phyloP scores from a whole-genome alignment of 1,140 invertebrate species.

The Metopolophium dirhodum region DNA sequence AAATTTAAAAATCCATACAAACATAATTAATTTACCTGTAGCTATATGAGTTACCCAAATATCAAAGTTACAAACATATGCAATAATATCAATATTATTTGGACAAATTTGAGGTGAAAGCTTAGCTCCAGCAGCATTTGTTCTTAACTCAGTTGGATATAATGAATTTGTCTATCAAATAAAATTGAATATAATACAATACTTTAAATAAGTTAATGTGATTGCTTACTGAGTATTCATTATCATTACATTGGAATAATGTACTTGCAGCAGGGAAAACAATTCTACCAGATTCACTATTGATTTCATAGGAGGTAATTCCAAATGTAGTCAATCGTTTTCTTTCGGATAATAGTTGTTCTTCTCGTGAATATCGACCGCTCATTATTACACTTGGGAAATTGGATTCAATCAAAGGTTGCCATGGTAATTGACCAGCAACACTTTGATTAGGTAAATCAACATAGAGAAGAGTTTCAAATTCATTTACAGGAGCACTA shows the following conservation, averaged over 20 bases:
- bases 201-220: background rate
- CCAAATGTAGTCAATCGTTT: constrained; percentile 90
- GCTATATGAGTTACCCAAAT: constrained; percentile 85
- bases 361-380: constrained; percentile 78
- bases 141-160: constrained; percentile 76
- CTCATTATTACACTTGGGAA: constrained; percentile 69
- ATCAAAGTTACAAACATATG: constrained; percentile 89
- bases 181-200: constrained; percentile 16
- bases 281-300: constrained; percentile 79
- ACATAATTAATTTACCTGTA: constrained; percentile 67
- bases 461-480: constrained; percentile 86
- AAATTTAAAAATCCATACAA: background rate
- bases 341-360: constrained; percentile 88
- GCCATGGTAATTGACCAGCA: constrained; percentile 69
- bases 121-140: constrained; percentile 71
- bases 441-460: constrained; percentile 72
- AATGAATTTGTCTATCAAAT: constrained; percentile 70
- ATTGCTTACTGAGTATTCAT: constrained; percentile 70
- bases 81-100: constrained; percentile 82
- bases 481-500: constrained; percentile 80
- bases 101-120: constrained; percentile 93
- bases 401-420: constrained; percentile 74
- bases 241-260: constrained; percentile 80
- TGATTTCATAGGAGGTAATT: constrained; percentile 91
- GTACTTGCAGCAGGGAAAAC: constrained; percentile 89